A percentile compares a stretch with the other conserved stretches of the same genome.
Conservation (phyloP, 1,140 invertebrate genomes). For the Periplaneta americana region DNA sequence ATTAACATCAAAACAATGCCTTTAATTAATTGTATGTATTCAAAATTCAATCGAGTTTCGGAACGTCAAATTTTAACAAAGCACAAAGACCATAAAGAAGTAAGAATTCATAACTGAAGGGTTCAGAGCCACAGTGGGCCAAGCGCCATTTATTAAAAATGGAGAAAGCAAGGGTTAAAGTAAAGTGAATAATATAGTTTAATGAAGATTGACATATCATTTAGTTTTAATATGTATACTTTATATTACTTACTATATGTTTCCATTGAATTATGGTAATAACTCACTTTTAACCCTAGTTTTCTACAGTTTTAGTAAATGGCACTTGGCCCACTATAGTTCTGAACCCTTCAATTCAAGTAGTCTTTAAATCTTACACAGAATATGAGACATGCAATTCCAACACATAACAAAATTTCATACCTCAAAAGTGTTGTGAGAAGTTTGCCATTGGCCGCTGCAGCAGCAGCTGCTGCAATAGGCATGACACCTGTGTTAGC, state of each 20-base stretch:
- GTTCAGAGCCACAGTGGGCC: too few species aligned
- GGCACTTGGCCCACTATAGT: background rate
- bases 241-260: background rate
- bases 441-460: conserved; percentile 22
- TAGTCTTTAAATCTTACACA: background rate
- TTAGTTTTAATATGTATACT: too few species aligned
- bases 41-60: too few species aligned
- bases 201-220: too few species aligned
- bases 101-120: too few species aligned
- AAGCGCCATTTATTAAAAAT: too few species aligned
- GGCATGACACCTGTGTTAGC: conserved; percentile 41
- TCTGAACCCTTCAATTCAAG: background rate
- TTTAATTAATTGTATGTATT: too few species aligned
- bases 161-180: too few species aligned
- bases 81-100: too few species aligned
- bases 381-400: background rate
- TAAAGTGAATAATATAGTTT: too few species aligned
- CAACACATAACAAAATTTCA: background rate
- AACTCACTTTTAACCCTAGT: background rate
- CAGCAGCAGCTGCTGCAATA: conserved; percentile 25
- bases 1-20: too few species aligned
- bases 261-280: background rate
- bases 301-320: background rate
- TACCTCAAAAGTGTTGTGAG: conserved; percentile 25
- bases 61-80: too few species aligned